Base-by-base conservation (phyloP, 2,113 vertebrate species). In the Actenoides lindsayi region DNA sequence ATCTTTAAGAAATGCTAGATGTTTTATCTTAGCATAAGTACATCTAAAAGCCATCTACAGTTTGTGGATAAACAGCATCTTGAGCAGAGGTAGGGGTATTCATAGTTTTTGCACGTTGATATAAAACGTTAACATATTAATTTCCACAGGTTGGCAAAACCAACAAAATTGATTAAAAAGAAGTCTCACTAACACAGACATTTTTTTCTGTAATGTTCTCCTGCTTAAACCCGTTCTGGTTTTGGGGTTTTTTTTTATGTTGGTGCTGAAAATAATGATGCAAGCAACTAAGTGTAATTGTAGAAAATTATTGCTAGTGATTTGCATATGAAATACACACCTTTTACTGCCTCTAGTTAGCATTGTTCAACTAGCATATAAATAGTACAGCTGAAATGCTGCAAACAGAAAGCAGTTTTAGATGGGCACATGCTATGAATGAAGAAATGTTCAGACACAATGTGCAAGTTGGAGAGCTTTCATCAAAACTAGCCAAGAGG, bases 241-340 rank as follows among this genome's bases (percentile, higher is more conserved):
- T 89, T 85, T 13, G 19, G 20, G 13, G 15, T 53, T 53, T 31
- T 44, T 97, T 97, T 90, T 86, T 15, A 96, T 57, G 64, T 79
- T 81, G 79, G 76, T 96, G 78, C 92, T 91, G 80, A 97, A 96
- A 93, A 97, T 94, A 98, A 97, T 60, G 96, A 92, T 96, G 83
- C 63, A 83, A 97, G 94, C 93, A 95, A 96, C 95, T 94, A 91
- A 88, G 78, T 73, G 90, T 96, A 98, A 97, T 95, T 97, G 94
- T 92, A 93, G 92, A 96, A 97, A 97, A 98, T 97, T 88, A 97
- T 91, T 93, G 97, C 88, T 23, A 39, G 78, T 35, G 80, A 98
- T 98, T 98, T 98, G 96, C 97, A 97, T 98, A 96, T 97, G 98
- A 98, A 98, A 97, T 57, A 90, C 84, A 98, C 96, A 98, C 96